Evolutionary conservation across 2,113 vertebrate species (phyloP).

Genomic region (Thalassoma bifasciatum): DNA sequence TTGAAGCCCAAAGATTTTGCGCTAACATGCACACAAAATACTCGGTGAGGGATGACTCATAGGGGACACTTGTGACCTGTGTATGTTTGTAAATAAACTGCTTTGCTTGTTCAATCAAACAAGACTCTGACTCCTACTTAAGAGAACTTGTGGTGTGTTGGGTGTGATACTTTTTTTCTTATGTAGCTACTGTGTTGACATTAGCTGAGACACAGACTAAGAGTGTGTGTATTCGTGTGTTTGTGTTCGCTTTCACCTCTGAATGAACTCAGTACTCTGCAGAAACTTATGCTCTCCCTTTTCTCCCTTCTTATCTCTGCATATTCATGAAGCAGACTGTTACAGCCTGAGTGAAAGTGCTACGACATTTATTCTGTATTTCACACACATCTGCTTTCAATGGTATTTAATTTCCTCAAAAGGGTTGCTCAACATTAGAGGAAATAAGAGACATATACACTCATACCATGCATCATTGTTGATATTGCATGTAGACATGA

Average conservation of each 20-base stretch:
- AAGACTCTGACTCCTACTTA: background rate
- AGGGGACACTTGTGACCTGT: constrained; percentile 49
- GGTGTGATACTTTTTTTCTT: too few species aligned
- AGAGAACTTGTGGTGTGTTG: too few species aligned
- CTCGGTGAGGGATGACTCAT: constrained; percentile 56
- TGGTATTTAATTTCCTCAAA: background rate
- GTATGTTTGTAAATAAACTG: constrained; percentile 80
- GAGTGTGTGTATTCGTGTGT: background rate
- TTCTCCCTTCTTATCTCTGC: background rate
- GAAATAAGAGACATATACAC: too few species aligned
- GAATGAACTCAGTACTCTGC: background rate
- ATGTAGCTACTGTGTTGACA: background rate
- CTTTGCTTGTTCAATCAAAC: constrained; percentile 81
- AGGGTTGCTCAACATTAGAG: background rate
- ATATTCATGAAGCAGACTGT: background rate
- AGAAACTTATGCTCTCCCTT: background rate
- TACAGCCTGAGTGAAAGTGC: background rate
- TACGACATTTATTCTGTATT: too few species aligned
- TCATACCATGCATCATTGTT: too few species aligned
- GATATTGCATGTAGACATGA: background rate
- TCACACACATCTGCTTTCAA: background rate
- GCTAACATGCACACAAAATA: constrained; percentile 62
- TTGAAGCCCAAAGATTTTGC: constrained; percentile 74
- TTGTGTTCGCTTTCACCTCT: background rate
- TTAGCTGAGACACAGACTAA: background rate